A percentile compares a stretch with the other conserved stretches of the same genome.
Conservation (phyloP, 2,113 vertebrate species). For the Rhombomys opimus region DNA sequence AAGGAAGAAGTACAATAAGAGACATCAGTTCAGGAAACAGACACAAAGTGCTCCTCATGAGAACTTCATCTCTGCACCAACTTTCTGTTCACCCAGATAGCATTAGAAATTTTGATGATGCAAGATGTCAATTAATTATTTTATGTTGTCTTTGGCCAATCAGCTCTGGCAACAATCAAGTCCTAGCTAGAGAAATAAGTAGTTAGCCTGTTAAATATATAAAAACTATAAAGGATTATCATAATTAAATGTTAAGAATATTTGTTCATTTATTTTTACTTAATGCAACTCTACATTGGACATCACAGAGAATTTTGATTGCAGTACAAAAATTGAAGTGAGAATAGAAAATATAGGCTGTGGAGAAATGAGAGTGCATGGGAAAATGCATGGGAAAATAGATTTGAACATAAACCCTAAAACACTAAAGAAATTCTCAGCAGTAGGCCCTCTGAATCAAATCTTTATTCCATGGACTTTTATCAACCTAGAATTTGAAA, state of each 20-base stretch:
- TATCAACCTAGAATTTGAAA: conserved; percentile 10
- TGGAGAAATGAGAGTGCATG: not conserved
- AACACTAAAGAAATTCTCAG: not conserved
- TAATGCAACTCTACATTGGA: not conserved
- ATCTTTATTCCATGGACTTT: conserved; percentile 11
- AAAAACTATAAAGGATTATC: not conserved
- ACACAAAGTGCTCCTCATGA: not conserved
- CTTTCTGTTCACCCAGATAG: not conserved
- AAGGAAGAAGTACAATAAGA: not conserved
- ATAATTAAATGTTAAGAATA: not conserved
- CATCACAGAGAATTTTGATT: not conserved
- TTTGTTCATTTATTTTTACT: conserved; percentile 29
- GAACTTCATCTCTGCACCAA: fast-evolving
- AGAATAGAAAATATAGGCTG: not conserved
- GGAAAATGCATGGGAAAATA: too few species aligned
- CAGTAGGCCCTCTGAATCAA: not conserved
- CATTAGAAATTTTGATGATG: not conserved
- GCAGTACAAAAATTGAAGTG: not conserved
- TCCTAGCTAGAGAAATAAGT: too few species aligned
- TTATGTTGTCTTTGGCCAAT: not conserved
- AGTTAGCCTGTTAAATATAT: not conserved
- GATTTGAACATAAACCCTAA: not conserved
- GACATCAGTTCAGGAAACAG: not conserved
- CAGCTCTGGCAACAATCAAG: not conserved
- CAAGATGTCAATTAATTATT: not conserved